Evolutionary conservation across 2,113 vertebrate genomes (phyloP), one percentile per base, ranked within the genome.

Genomic region (Budorcas taxicolor): DNA sequence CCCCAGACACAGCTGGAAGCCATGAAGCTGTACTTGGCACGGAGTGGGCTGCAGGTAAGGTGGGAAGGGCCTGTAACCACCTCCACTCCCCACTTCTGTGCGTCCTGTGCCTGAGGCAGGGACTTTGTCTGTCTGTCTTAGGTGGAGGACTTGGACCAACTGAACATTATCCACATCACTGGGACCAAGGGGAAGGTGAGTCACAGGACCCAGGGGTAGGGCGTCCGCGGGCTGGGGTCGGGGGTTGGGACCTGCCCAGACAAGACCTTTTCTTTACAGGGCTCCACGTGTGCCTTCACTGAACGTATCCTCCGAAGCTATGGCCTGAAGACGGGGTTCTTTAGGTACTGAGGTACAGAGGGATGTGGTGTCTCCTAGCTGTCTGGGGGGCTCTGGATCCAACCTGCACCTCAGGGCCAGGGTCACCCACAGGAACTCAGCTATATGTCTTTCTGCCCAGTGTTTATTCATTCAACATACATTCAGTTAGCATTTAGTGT

Each of bases 121-220:
- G 52, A 57, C 88, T 94, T 90, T 96, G 86, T 98, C 90, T 40
- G 2, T 84, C 89, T 96, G 45, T 91, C 87, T 57, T 98, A 99
- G 99, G 99, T 99, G 94, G 99, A 99, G 50, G 99, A 99, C 94
- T 98, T 99, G 33, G 99, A 99, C 97, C 98, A 87, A 92, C 99
- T 99, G 40, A 99, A 99, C 96, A 99, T 99, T 89, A 99, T 99
- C 97, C 99, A 99, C 27, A 99, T 99, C 90, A 99, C 99, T 0
- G 99, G 99, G 96, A 99, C 99, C 45, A 99, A 99, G 98, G 99
- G 99, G 98, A 99, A 99, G 99, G 99, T 99, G 94, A 99, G 98
- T 55, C 2, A 0, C 33, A 31, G 11, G 97, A 99, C 15, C 29
- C 81, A 98, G 23, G 97, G 97, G 29, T 7, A 11, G 13, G 4